Conservation (phyloP, 1,140 invertebrate species). For the Dolichoris vasculosae region DNA sequence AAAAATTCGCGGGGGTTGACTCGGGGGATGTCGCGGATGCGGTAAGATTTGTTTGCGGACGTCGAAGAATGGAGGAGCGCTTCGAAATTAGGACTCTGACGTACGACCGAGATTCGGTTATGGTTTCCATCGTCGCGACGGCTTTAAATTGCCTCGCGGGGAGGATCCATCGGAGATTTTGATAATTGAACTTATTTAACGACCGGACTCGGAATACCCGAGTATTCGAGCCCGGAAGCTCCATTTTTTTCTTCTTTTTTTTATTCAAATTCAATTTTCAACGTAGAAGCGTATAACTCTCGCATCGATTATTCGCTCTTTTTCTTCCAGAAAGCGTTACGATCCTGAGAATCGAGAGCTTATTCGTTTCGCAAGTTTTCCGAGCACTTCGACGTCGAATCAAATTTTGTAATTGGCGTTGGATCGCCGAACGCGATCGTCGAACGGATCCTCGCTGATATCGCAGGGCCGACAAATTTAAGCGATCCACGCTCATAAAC, state of each 20-base stretch:
- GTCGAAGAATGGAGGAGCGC: neutral
- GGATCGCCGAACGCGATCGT: too few relatives aligned
- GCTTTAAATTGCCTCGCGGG: too few relatives aligned
- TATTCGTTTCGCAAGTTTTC: neutral
- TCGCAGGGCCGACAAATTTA: neutral
- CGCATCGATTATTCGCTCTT: neutral
- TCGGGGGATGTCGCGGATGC: too few relatives aligned
- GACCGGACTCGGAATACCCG: neutral
- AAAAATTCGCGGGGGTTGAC: constrained; percentile 45
- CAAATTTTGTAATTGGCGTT: too few relatives aligned
- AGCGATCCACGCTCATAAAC: neutral
- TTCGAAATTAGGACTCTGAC: neutral
- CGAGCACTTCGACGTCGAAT: neutral
- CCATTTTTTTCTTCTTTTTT: neutral
- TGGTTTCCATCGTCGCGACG: neutral
- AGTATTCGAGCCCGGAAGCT: neutral
- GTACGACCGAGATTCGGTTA: neutral
- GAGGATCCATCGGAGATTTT: too few relatives aligned
- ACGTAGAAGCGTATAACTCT: neutral
- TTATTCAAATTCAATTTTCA: neutral
- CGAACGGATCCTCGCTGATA: too few relatives aligned
- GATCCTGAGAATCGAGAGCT: neutral
- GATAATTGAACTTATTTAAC: too few relatives aligned
- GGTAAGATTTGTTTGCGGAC: constrained; percentile 24
- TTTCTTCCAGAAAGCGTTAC: neutral